Conservation (phyloP, 2,113 vertebrate species). For the Odontesthes bonariensis region DNA sequence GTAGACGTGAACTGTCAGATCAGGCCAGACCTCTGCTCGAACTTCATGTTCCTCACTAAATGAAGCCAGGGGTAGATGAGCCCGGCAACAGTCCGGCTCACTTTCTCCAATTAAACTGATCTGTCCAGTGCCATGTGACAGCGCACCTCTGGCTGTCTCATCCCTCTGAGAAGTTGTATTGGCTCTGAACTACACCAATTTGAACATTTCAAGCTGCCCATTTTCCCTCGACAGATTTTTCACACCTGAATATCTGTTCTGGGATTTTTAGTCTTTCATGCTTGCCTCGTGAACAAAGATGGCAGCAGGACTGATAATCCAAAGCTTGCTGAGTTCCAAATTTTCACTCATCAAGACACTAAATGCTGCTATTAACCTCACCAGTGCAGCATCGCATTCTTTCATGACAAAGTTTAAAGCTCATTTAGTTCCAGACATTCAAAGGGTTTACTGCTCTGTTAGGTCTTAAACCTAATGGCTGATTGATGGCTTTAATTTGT, state of each 20-base stretch:
- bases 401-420: constrained; percentile 35
- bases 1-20: constrained; percentile 31
- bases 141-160: constrained; percentile 57
- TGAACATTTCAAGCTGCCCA: constrained; percentile 56
- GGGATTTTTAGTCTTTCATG: constrained; percentile 11
- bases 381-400: not conserved
- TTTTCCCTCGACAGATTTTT: constrained; percentile 37
- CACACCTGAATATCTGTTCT: constrained; percentile 17
- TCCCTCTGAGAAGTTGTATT: constrained; percentile 57
- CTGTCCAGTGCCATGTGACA: constrained; percentile 56
- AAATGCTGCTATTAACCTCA: constrained; percentile 26
- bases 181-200: constrained; percentile 57
- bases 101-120: constrained; percentile 73
- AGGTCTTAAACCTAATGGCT: constrained; percentile 43
- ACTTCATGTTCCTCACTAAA: constrained; percentile 58
- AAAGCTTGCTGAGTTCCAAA: constrained; percentile 20
- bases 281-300: not conserved
- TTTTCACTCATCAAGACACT: not conserved
- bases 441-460: constrained; percentile 36
- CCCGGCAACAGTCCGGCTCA: constrained; percentile 56
- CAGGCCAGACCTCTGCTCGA: constrained; percentile 25
- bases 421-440: constrained; percentile 45
- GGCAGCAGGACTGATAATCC: not conserved
- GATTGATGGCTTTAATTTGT: constrained; percentile 62
- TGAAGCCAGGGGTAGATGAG: constrained; percentile 37